These are phyloP conservation scores for Hapalemur alaotrensis DNA, from an alignment of 2,797 vertebrate genomes.

Conservation along the genomic window DNA sequence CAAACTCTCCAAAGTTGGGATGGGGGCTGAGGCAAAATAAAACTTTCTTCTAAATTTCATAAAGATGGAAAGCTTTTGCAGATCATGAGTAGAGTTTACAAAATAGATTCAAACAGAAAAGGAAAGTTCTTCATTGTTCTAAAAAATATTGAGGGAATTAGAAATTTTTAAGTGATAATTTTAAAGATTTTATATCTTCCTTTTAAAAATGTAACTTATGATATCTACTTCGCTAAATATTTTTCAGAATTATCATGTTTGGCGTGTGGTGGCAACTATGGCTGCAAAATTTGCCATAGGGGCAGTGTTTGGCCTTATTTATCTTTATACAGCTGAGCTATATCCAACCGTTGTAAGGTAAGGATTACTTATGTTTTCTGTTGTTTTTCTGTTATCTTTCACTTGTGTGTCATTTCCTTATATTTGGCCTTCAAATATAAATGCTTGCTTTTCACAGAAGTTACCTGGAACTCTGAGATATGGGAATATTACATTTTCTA, in stretches of 20 bases:
- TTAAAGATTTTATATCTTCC: background rate
- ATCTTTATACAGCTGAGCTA: slow-evolving; percentile 95
- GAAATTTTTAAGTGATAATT: background rate
- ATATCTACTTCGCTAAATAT: slow-evolving; percentile 52
- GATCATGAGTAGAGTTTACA: background rate
- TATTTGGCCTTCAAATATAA: background rate
- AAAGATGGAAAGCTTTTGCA: background rate
- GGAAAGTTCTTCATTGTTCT: background rate
- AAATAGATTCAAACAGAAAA: slow-evolving; percentile 1
- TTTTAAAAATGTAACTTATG: slow-evolving; percentile 10
- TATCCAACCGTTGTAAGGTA: slow-evolving; percentile 95
- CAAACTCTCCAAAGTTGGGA: background rate
- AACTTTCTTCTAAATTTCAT: background rate
- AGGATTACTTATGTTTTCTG: slow-evolving; percentile 39
- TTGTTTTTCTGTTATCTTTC: background rate
- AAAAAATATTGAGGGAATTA: background rate
- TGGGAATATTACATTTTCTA: background rate
- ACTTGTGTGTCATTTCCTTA: background rate
- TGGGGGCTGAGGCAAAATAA: background rate
- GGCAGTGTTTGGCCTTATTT: slow-evolving; percentile 94
- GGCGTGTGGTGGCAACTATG: slow-evolving; percentile 88
- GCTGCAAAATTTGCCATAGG: slow-evolving; percentile 93
- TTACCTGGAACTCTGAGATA: background rate
- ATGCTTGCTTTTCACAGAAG: background rate
- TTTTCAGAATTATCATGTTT: slow-evolving; percentile 74